phyloP scores from a whole-genome alignment of 2,113 vertebrate genomes.

The Pelusios castaneus region DNA sequence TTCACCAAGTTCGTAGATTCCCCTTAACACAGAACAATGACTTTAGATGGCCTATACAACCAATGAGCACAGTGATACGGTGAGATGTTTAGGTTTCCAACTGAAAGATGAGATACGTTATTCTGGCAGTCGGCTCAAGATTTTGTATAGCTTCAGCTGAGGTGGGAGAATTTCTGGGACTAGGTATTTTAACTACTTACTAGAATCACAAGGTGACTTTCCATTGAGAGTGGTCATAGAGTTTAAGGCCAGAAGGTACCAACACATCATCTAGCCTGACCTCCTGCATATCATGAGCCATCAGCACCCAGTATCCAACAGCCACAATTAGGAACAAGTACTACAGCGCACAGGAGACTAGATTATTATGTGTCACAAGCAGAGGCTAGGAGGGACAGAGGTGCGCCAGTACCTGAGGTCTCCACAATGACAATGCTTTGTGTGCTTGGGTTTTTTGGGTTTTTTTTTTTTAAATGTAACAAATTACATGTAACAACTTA shows the following conservation, averaged over 20 bases:
- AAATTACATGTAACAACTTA: too few relatives aligned
- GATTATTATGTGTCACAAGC: background rate
- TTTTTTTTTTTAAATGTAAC: background rate
- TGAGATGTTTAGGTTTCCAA: background rate
- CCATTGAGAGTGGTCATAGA: background rate
- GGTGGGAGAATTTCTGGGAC: background rate
- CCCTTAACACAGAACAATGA: background rate
- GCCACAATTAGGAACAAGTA: background rate
- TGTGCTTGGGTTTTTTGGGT: background rate
- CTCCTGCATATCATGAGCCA: background rate
- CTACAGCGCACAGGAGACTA: background rate
- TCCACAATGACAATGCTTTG: accelerated
- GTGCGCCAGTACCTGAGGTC: too few relatives aligned
- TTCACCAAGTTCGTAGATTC: background rate
- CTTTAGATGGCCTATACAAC: accelerated
- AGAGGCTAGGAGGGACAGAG: background rate
- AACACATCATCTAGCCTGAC: too few relatives aligned
- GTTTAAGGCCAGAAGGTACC: background rate
- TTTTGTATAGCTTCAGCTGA: background rate
- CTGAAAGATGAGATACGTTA: background rate
- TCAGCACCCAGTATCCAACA: background rate
- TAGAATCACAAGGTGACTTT: background rate
- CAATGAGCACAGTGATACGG: accelerated
- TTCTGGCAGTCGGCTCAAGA: background rate
- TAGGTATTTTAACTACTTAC: background rate